These are phyloP conservation scores for Microtus ochrogaster DNA, from an alignment of 2,113 vertebrate species.

Conservation along the genomic window DNA sequence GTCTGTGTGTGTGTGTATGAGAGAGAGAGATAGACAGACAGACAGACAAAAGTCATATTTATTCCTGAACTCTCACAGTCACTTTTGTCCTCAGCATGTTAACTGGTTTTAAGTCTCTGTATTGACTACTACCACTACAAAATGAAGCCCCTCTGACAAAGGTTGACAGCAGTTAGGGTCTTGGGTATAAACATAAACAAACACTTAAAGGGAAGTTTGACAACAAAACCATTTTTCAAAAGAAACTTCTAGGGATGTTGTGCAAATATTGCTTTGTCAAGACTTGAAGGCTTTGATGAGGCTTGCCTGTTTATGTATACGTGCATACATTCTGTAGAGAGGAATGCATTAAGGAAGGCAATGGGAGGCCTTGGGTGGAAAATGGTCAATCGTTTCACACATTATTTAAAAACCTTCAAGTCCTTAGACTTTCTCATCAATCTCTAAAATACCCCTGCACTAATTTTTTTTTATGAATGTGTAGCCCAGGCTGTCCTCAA, in stretches of 20 bases:
- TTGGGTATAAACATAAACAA: not conserved
- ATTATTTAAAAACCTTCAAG: slow-evolving; percentile 36
- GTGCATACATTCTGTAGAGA: not conserved
- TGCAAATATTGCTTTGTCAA: not conserved
- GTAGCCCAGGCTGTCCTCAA: too few species aligned
- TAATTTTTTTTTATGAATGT: slow-evolving; percentile 1
- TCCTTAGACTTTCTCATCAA: slow-evolving; percentile 51
- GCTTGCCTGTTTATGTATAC: not conserved
- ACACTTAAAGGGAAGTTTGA: not conserved
- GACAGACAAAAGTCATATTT: too few species aligned
- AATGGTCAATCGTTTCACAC: slow-evolving; percentile 3
- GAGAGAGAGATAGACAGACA: too few species aligned
- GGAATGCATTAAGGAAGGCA: slow-evolving; percentile 32
- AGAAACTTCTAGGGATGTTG: slow-evolving; percentile 14
- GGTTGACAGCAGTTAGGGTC: not conserved
- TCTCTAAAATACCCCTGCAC: slow-evolving; percentile 35
- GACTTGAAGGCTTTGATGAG: not conserved
- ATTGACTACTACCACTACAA: not conserved
- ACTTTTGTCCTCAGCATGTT: not conserved
- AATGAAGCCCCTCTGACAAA: not conserved
- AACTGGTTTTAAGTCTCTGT: not conserved
- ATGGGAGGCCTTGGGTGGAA: slow-evolving; percentile 18
- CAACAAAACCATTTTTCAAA: not conserved
- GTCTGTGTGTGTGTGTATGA: not conserved
- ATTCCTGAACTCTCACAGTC: not conserved